These are phyloP conservation scores for Lagenorhynchus albirostris DNA, from an alignment of 2,113 vertebrate genomes.

Conservation along the genomic window DNA sequence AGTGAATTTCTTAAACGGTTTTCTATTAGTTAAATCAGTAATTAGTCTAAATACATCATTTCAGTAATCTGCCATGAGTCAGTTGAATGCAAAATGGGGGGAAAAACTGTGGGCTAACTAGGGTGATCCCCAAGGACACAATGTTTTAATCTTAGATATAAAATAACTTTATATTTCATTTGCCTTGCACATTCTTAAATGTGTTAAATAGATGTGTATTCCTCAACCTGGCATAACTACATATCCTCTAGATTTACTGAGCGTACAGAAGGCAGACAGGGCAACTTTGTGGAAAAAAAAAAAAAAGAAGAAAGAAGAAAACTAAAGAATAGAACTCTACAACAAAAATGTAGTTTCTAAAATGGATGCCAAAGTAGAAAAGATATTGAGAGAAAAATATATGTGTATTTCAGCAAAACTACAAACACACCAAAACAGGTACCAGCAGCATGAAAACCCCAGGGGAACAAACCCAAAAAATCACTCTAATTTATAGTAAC, in stretches of 20 bases:
- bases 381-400: neutral
- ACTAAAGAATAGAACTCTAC: neutral
- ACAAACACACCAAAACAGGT: neutral
- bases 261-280: neutral
- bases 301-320: neutral
- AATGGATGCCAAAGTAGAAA: neutral
- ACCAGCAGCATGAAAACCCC: neutral
- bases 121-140: neutral
- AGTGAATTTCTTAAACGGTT: neutral
- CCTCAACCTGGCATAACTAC: neutral
- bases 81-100: neutral
- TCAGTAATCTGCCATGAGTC: neutral
- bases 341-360: neutral
- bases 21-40: neutral
- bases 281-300: neutral
- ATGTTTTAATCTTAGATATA: neutral
- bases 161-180: neutral
- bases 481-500: neutral
- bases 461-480: neutral
- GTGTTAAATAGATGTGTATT: neutral
- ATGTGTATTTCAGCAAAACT: neutral
- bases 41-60: neutral
- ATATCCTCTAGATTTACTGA: neutral
- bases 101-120: neutral
- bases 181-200: neutral